Evolutionary conservation across 2,797 vertebrate species (phyloP), one percentile per base, ranked within the genome.

Genomic region (Loriculus beryllinus): DNA sequence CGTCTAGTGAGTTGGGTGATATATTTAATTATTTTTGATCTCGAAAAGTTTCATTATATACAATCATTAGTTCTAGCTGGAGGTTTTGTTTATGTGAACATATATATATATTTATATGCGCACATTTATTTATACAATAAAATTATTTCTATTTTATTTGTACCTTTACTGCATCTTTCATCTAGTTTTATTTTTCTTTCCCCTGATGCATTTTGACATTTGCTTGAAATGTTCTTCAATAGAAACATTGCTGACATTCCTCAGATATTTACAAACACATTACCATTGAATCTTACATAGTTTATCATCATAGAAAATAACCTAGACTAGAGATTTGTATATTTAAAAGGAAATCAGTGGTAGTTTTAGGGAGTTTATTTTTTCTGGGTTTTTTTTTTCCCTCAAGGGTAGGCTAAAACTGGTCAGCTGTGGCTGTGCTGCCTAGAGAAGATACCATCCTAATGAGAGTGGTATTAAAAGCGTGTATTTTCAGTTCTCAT

Each of bases 311-410:
- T 48, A 82, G 29, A 47, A 75, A 75, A 67, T 63, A 78, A 48
- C 31, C 10, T 39, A 7, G 37, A 72, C 23, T 3, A 78, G 26
- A 78, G 35, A 49, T 65, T 37, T 28, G 4, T 86, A 15, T 71
- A 10, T 49, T 90, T 78, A 19, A 52, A 76, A 62, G 60, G 1
- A 57, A 49, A 62, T 45, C 2, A 0, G 4, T 51, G 25, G 25
- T 43, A 47, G 26, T 3, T 69, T 67, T 8, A 1, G 0, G 1
- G 3, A 4, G 8, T 23, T 68, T 42, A 2, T 45, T 64, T 80
- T 54, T 65, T 39, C 3, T 13, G 9, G 39, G 3, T 1, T 23
- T 43, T 51, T 60, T 70, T 48, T 76, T 15, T 35, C 19, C 39
- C 42, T 65, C 10, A 33, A 31, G 12, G 12, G n/a, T 47, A 56